Conservation (phyloP, 1,140 invertebrate genomes). For the Microplitis demolitor region DNA sequence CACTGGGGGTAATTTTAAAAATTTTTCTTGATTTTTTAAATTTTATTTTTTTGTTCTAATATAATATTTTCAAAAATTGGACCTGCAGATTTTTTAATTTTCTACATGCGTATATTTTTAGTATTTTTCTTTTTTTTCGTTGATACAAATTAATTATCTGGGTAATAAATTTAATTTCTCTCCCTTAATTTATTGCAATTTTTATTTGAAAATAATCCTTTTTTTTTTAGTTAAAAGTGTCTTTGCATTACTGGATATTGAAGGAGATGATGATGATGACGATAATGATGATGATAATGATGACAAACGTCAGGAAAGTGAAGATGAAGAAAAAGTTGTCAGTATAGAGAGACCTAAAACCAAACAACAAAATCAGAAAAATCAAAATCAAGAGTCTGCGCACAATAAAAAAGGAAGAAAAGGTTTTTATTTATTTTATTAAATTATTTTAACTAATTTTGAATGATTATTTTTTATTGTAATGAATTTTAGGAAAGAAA, state of each 20-base stretch:
- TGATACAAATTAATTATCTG: background rate
- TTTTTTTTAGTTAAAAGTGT: constrained; percentile 55
- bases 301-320: constrained; percentile 53
- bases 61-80: too few species aligned
- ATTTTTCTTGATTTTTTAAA: background rate
- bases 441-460: constrained; percentile 1
- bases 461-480: constrained; percentile 21
- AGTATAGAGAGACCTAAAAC: constrained; percentile 59
- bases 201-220: background rate
- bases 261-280: constrained; percentile 57
- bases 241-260: constrained; percentile 67
- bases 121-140: background rate
- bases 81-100: too few species aligned
- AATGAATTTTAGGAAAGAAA: constrained; percentile 59
- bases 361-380: constrained; percentile 60
- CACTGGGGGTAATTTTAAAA: background rate
- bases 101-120: too few species aligned
- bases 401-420: constrained; percentile 53
- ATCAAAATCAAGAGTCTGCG: constrained; percentile 45
- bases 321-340: constrained; percentile 58
- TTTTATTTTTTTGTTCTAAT: background rate
- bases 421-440: constrained; percentile 5
- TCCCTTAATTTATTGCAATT: background rate
- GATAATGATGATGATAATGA: constrained; percentile 47
- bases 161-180: background rate